These are phyloP conservation scores for Cyclura pinguis DNA, from an alignment of 2,797 vertebrate genomes.

Conservation along the genomic window DNA sequence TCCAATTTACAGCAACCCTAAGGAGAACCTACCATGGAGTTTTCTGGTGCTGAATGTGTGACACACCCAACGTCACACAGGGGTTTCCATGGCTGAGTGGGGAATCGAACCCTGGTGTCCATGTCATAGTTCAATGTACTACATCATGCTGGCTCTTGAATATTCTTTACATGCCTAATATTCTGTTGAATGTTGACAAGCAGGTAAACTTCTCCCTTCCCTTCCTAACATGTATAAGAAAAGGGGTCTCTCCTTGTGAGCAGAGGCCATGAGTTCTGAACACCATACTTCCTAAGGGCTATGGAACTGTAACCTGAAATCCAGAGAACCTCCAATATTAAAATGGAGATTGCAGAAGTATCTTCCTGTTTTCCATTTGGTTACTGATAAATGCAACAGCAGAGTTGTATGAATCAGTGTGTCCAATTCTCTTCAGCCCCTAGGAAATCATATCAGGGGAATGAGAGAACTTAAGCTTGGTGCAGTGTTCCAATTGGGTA, in stretches of 20 bases:
- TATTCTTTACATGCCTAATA: no score
- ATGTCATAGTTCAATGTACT: no score
- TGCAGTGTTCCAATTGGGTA: not conserved
- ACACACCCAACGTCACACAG: no score
- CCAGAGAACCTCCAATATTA: not conserved
- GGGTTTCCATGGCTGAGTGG: no score
- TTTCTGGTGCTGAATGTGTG: no score
- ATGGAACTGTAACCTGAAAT: not conserved
- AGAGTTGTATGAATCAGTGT: not conserved
- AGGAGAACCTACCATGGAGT: no score
- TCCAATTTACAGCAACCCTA: no score
- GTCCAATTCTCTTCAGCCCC: not conserved
- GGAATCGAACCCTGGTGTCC: no score
- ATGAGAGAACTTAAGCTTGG: not conserved
- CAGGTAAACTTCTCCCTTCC: not conserved
- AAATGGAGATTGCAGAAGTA: not conserved
- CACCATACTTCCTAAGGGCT: not conserved
- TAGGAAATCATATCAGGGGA: not conserved
- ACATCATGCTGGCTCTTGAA: no score
- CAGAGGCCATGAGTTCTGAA: not conserved
- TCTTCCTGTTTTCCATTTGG: not conserved
- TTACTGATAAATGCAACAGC: not conserved
- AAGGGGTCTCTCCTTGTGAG: not conserved
- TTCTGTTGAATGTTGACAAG: not conserved
- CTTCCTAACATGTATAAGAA: not conserved